phyloP scores from a whole-genome alignment of 2,797 vertebrate genomes.

The Gymnocypris eckloni region DNA sequence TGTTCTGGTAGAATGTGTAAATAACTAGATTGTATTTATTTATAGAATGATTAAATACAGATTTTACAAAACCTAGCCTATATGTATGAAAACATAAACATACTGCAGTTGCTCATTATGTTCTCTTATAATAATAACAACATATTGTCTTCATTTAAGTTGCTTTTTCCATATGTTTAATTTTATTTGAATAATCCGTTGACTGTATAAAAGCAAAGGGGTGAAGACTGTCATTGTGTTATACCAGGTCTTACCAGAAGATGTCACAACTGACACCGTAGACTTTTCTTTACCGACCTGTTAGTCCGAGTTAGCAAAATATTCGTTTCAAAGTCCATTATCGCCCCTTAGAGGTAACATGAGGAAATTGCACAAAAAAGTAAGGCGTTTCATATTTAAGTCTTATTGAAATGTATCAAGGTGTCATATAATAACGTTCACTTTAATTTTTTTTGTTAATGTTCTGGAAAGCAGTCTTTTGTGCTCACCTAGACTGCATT shows the following conservation, averaged over 20 bases:
- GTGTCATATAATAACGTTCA: not conserved
- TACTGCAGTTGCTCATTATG: not conserved
- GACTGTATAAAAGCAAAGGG: not conserved
- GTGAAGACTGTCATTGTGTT: not conserved
- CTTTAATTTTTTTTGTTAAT: not conserved
- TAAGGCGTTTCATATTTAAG: not conserved
- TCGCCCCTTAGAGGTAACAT: constrained; percentile 6
- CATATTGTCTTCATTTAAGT: not conserved
- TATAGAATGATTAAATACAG: not conserved
- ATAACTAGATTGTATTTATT: not conserved
- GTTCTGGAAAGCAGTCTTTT: not conserved
- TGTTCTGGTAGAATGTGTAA: constrained; percentile 15
- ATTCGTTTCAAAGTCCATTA: not conserved
- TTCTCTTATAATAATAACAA: not conserved
- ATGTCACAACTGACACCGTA: not conserved
- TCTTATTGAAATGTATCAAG: not conserved
- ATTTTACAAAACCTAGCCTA: not conserved
- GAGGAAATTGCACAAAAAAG: not conserved
- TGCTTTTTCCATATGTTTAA: not conserved
- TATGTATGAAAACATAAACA: not conserved
- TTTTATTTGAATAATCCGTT: not conserved
- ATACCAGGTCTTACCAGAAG: not conserved
- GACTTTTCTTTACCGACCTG: not conserved
- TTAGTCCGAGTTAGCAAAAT: not conserved
- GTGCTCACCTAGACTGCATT: not conserved